These are phyloP conservation scores for Altica lythri DNA, from an alignment of 2,888 invertebrate species.

Conservation along the genomic window DNA sequence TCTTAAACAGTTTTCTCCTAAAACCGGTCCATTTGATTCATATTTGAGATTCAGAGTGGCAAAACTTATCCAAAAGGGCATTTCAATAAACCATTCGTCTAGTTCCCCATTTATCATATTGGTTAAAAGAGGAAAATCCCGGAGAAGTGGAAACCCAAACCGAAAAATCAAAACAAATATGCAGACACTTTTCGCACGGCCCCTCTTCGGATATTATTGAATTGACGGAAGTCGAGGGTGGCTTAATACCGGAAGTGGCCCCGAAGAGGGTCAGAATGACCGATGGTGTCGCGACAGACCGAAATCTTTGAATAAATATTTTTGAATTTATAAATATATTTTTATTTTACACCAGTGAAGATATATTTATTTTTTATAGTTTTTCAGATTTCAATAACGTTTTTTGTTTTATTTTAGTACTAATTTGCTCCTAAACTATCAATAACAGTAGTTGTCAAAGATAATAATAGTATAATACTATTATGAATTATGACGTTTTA, in stretches of 20 bases:
- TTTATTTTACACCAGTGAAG: no score
- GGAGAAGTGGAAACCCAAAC: conserved; percentile 46
- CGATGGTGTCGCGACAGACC: conserved; percentile 46
- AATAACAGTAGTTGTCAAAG: no score
- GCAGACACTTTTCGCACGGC: conserved; percentile 52
- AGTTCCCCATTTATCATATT: conserved; percentile 54
- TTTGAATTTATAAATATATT: no score
- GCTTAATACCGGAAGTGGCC: conserved; percentile 48
- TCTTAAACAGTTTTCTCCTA: background rate
- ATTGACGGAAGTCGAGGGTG: conserved; percentile 49
- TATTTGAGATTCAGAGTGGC: conserved; percentile 45
- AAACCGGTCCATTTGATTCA: conserved; percentile 25
- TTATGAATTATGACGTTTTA: no score
- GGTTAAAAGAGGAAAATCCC: conserved; percentile 27
- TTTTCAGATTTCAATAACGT: no score
- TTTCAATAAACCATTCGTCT: conserved; percentile 57
- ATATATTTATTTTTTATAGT: no score
- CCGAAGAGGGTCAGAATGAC: conserved; percentile 46
- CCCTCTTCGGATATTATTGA: conserved; percentile 45
- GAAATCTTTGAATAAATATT: conserved; percentile 50
- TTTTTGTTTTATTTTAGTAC: no score
- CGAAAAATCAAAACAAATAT: conserved; percentile 57
- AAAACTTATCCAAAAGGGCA: conserved; percentile 50
- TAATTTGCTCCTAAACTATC: no score
- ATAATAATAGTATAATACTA: no score